A percentile compares a stretch with the other conserved stretches of the same genome.
phyloP scores from a whole-genome alignment of 1,140 invertebrate species.

The Aphidius ervi region DNA sequence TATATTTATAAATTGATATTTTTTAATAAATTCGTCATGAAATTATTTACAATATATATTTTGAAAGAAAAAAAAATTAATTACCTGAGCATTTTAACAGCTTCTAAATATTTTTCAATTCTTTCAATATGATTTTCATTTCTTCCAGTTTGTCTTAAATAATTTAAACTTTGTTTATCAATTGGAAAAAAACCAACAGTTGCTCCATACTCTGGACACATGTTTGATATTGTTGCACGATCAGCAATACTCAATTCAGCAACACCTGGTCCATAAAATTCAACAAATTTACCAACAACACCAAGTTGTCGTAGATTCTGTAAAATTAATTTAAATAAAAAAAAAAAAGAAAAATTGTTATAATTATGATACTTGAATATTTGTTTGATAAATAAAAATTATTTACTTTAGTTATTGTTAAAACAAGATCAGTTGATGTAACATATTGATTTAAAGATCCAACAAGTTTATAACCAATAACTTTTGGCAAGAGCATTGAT shows the following conservation, averaged over 20 bases:
- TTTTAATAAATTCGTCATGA: too few relatives aligned
- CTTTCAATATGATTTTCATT: constrained; percentile 74
- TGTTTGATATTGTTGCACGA: constrained; percentile 90
- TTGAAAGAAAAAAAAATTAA: too few relatives aligned
- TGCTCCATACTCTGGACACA: constrained; percentile 98
- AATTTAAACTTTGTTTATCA: constrained; percentile 79
- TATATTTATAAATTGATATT: too few relatives aligned
- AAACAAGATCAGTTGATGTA: constrained; percentile 96
- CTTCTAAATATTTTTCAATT: constrained; percentile 80
- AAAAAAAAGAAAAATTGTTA: not conserved
- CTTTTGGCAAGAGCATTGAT: constrained; percentile 92
- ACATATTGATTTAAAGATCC: constrained; percentile 77
- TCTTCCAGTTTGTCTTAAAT: constrained; percentile 86
- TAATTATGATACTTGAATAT: not conserved
- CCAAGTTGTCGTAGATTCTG: constrained; percentile 89
- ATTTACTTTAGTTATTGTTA: constrained; percentile 92
- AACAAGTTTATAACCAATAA: constrained; percentile 88
- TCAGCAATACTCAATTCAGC: constrained; percentile 89
- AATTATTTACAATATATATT: too few relatives aligned
- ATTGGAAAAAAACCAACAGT: constrained; percentile 96
- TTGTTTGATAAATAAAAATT: constrained; percentile 9
- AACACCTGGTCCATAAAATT: constrained; percentile 95
- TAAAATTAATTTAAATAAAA: constrained; percentile 28
- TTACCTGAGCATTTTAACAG: constrained; percentile 68
- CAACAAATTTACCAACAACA: constrained; percentile 97